Evolutionary conservation across 2,113 vertebrate species (phyloP), one percentile per base, ranked within the genome.

Genomic region (Murina feae): DNA sequence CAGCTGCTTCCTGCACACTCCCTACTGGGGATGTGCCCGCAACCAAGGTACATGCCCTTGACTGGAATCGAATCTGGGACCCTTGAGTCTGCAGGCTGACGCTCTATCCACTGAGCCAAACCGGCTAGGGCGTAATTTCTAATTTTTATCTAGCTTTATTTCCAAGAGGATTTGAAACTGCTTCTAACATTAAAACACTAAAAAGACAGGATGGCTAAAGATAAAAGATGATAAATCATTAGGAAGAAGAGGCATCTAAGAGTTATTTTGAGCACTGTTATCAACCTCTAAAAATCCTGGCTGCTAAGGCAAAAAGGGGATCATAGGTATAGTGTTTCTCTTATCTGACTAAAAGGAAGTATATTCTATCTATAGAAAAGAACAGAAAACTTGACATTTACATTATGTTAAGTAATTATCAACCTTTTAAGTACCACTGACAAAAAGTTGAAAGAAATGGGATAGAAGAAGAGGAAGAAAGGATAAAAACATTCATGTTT

Each of bases 221-320:
- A 72, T 74, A 83, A 91, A 84, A 84, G 87, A 81, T 35, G 86
- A 69, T 32, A 75, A 71, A 60, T 95, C 65, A 80, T 87, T 91
- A 93, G 39, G 69, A 90, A 95, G 68, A 49, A 72, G 75, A 66
- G 9, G n/a, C 35, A 93, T 97, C 84, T 95, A 55, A 80, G 60
- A 83, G 60, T 68, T 96, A 82, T 89, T 94, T 83, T 89, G 74
- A 96, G 55, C 55, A 81, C 39, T 83, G 0, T 42, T 42, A 66
- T 89, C 80, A 91, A 75, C 66, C 69, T 91, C 55, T 80, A 60
- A 91, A 94, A 90, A 58, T 87, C 37, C 51, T 82, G 21, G 79
- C 53, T 95, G 53, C 63, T 92, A 90, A 91, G 75, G 78, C 78
- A 96, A 89, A 95, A 95, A 94, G 53, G 53, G 79, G 71, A 94